A percentile compares a stretch with the other conserved stretches of the same genome.
phyloP scores from a whole-genome alignment of 2,888 invertebrate genomes.

The Xestia xanthographa region DNA sequence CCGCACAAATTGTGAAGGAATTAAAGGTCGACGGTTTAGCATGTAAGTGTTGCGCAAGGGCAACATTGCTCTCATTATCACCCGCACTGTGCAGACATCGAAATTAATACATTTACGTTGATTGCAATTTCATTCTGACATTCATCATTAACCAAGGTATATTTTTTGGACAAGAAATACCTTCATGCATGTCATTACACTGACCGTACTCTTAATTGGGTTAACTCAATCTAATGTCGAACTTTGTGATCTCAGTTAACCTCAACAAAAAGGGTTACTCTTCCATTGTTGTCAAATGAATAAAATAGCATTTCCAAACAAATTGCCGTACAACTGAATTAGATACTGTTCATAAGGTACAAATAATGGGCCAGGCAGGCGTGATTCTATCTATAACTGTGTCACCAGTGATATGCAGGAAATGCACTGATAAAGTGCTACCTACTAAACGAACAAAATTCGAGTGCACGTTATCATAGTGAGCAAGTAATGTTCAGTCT shows the following conservation, averaged over 20 bases:
- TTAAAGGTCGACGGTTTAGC: constrained; percentile 46
- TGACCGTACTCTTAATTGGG: neutral
- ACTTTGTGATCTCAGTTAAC: neutral
- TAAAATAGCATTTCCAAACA: neutral
- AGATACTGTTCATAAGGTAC: neutral
- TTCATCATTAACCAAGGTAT: no score
- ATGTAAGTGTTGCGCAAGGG: constrained; percentile 42
- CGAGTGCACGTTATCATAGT: constrained; percentile 35
- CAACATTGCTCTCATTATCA: constrained; percentile 35
- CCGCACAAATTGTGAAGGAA: constrained; percentile 26
- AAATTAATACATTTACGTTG: constrained; percentile 11
- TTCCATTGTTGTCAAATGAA: neutral
- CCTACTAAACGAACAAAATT: constrained; percentile 26
- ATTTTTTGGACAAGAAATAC: neutral
- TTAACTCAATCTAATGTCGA: constrained; percentile 3
- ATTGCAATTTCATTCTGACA: constrained; percentile 17
- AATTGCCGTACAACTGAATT: neutral
- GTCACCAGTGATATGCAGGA: constrained; percentile 20
- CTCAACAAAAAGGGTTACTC: neutral
- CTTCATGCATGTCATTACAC: neutral
- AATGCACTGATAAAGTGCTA: constrained; percentile 42
- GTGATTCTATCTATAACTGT: constrained; percentile 10
- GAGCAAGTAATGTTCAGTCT: constrained; percentile 55
- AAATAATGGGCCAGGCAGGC: neutral
- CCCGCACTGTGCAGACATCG: constrained; percentile 31